Conservation (phyloP, 1,140 invertebrate species). For the Acromyrmex charruanus region DNA sequence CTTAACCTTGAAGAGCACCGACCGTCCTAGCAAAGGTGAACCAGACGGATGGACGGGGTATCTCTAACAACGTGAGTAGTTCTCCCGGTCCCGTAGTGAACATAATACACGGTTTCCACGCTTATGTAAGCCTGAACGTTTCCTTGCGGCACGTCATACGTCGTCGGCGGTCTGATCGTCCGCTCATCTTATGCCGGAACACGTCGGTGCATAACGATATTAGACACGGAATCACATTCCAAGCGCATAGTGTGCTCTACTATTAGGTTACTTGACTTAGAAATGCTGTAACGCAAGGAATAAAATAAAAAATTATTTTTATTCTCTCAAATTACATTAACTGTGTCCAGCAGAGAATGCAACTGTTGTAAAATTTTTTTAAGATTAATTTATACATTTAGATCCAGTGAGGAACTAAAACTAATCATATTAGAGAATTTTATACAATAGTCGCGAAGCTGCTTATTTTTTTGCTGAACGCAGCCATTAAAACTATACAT, state of each 20-base stretch:
- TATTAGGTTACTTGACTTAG: not conserved
- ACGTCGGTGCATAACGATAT: constrained; percentile 15
- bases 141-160: constrained; percentile 55
- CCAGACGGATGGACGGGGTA: constrained; percentile 74
- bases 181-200: not conserved
- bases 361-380: too few species aligned
- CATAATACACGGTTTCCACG: constrained; percentile 77
- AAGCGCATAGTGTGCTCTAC: not conserved
- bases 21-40: constrained; percentile 82
- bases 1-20: constrained; percentile 83
- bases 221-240: not conserved
- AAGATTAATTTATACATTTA: too few species aligned
- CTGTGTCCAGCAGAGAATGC: too few species aligned
- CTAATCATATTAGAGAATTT: too few species aligned
- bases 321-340: not conserved
- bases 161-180: constrained; percentile 7
- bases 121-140: constrained; percentile 76
- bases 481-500: too few species aligned
- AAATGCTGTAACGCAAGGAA: not conserved
- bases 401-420: too few species aligned
- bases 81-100: constrained; percentile 73
- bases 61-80: constrained; percentile 67
- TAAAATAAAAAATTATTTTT: not conserved
- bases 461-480: too few species aligned
- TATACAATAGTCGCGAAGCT: too few species aligned